phyloP scores from a whole-genome alignment of 2,888 invertebrate species.

The Lissonota sp. region DNA sequence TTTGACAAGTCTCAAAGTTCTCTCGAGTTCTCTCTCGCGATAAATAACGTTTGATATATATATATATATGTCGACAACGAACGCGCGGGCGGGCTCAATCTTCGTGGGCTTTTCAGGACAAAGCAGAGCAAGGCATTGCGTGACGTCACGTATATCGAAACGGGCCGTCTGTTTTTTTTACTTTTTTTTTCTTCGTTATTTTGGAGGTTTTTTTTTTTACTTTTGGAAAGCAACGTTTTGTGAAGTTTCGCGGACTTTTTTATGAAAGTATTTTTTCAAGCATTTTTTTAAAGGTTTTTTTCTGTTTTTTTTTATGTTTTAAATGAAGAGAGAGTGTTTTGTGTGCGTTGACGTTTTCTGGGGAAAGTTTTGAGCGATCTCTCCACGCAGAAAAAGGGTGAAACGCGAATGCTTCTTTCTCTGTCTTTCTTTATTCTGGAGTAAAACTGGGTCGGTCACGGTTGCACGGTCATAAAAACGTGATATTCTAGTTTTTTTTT shows the following conservation, averaged over 20 bases:
- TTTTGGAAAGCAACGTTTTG: background rate
- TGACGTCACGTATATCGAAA: constrained; percentile 76
- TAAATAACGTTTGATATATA: too few relatives aligned
- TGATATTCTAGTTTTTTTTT: background rate
- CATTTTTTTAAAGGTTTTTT: background rate
- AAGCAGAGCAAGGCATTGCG: constrained; percentile 35
- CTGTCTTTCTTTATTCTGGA: background rate
- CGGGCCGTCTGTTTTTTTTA: constrained; percentile 67
- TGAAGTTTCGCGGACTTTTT: too few relatives aligned
- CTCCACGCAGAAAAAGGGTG: too few relatives aligned
- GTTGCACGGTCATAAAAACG: constrained; percentile 13
- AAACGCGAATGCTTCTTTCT: background rate
- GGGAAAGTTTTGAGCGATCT: too few relatives aligned
- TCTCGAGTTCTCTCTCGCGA: too few relatives aligned
- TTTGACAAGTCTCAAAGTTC: too few relatives aligned
- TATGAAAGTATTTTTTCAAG: too few relatives aligned
- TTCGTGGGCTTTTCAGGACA: constrained; percentile 68
- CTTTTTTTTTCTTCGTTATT: constrained; percentile 1
- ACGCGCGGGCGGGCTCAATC: constrained; percentile 66
- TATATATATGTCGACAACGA: background rate
- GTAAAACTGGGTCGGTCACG: constrained; percentile 34
- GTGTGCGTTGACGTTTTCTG: too few relatives aligned
- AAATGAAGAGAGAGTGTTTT: background rate
- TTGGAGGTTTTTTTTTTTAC: background rate
- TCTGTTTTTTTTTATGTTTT: background rate